Evolutionary conservation across 2,797 vertebrate species (phyloP).

Genomic region (Myripristis murdjan): DNA sequence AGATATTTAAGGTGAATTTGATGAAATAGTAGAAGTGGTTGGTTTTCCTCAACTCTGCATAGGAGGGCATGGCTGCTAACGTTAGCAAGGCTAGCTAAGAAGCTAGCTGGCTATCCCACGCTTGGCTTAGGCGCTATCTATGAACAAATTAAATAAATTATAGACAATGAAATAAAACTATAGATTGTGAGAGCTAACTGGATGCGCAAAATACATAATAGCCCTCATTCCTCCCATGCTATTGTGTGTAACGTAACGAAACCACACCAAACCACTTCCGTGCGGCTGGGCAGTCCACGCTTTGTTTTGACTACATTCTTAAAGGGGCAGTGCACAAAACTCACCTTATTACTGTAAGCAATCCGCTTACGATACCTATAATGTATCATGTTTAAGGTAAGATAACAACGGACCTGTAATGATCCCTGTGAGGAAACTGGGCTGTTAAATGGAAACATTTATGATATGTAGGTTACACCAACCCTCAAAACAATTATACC

Average conservation of each 20-base stretch:
- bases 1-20: constrained; percentile 89
- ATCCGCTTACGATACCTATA: too few relatives aligned
- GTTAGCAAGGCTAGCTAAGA: constrained; percentile 47
- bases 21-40: constrained; percentile 88
- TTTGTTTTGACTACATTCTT: constrained; percentile 84
- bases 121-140: constrained; percentile 16
- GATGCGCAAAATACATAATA: constrained; percentile 26
- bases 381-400: too few relatives aligned
- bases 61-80: constrained; percentile 81
- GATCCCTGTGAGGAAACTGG: too few relatives aligned
- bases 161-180: not conserved
- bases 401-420: too few relatives aligned
- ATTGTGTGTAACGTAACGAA: constrained; percentile 33
- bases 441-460: too few relatives aligned
- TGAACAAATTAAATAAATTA: constrained; percentile 12
- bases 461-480: too few relatives aligned
- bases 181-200: constrained; percentile 11
- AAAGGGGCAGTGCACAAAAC: constrained; percentile 71
- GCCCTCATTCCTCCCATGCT: constrained; percentile 60
- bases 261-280: constrained; percentile 76
- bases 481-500: too few relatives aligned
- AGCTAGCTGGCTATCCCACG: constrained; percentile 50
- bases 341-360: not conserved
- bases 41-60: constrained; percentile 83
- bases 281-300: constrained; percentile 69